A percentile compares a stretch with the other conserved stretches of the same genome.
Evolutionary conservation across 2,888 invertebrate species (phyloP).

Genomic region (Caenorhabditis plicata): DNA sequence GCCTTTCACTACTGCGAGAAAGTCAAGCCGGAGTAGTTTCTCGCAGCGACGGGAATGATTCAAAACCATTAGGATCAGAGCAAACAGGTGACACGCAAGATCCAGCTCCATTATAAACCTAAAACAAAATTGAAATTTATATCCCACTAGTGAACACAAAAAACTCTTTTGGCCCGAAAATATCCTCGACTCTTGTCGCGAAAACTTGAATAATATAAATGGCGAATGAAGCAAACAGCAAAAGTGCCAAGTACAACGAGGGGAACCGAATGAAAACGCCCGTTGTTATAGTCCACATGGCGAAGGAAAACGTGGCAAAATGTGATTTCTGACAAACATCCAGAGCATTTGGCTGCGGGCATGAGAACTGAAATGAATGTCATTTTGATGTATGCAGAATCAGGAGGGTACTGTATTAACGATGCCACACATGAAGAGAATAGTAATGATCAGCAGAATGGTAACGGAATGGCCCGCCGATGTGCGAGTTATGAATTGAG

Average conservation of each 20-base stretch:
- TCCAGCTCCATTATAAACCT: slow-evolving; percentile 55
- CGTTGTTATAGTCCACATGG: slow-evolving; percentile 60
- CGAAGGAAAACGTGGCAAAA: slow-evolving; percentile 58
- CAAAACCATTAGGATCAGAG: slow-evolving; percentile 47
- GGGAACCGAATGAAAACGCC: slow-evolving; percentile 53
- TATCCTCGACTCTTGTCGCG: slow-evolving; percentile 50
- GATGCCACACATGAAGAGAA: slow-evolving; percentile 61
- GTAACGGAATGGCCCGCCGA: slow-evolving; percentile 60
- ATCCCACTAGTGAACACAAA: too few species aligned
- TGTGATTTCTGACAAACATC: slow-evolving; percentile 45
- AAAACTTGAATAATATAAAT: slow-evolving; percentile 57
- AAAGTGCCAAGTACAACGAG: slow-evolving; percentile 28
- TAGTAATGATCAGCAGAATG: slow-evolving; percentile 55
- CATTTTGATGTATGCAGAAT: neutral
- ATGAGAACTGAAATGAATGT: slow-evolving; percentile 49
- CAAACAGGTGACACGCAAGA: slow-evolving; percentile 47
- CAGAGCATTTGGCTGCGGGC: slow-evolving; percentile 38
- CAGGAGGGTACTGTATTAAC: slow-evolving; percentile 55
- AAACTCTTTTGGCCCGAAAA: slow-evolving; percentile 41
- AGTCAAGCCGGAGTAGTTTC: slow-evolving; percentile 57
- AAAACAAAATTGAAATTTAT: too few species aligned
- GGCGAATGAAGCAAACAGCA: slow-evolving; percentile 24
- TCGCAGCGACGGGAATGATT: slow-evolving; percentile 55
- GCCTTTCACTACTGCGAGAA: slow-evolving; percentile 55
- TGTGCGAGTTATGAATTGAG: slow-evolving; percentile 62